phyloP scores from a whole-genome alignment of 1,140 invertebrate genomes.

The Drosophila navojoa region DNA sequence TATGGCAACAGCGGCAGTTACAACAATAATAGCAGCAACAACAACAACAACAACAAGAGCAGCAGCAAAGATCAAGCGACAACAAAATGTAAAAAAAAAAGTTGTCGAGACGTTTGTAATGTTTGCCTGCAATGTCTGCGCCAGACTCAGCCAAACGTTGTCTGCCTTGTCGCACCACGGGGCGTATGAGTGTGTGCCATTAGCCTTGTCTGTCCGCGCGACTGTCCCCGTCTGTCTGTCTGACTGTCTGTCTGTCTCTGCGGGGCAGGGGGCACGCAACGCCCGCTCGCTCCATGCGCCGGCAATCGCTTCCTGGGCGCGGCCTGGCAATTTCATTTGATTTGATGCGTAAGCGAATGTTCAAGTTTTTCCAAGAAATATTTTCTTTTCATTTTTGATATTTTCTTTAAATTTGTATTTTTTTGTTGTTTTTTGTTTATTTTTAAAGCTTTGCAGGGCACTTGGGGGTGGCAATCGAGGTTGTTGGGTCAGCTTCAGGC shows the following conservation, averaged over 20 bases:
- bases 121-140: slow-evolving; percentile 40
- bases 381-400: slow-evolving; percentile 9
- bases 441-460: neutral
- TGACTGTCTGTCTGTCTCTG: neutral
- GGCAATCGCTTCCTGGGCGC: slow-evolving; percentile 25
- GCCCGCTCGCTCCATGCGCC: neutral
- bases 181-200: slow-evolving; percentile 55
- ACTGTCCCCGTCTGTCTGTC: slow-evolving; percentile 12
- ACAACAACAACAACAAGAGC: neutral
- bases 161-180: slow-evolving; percentile 48
- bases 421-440: neutral
- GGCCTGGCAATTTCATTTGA: slow-evolving; percentile 40
- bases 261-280: slow-evolving; percentile 4
- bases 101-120: slow-evolving; percentile 52
- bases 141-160: slow-evolving; percentile 33
- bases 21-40: slow-evolving; percentile 34
- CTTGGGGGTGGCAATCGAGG: slow-evolving; percentile 14
- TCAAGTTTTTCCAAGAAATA: slow-evolving; percentile 25
- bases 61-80: slow-evolving; percentile 35
- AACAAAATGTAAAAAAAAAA: slow-evolving; percentile 45
- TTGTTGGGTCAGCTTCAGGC: slow-evolving; percentile 17
- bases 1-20: slow-evolving; percentile 39
- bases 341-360: slow-evolving; percentile 45
- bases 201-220: slow-evolving; percentile 18
- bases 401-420: neutral